These are phyloP conservation scores for Amia ocellicauda DNA, from an alignment of 2,113 vertebrate species.

Conservation along the genomic window DNA sequence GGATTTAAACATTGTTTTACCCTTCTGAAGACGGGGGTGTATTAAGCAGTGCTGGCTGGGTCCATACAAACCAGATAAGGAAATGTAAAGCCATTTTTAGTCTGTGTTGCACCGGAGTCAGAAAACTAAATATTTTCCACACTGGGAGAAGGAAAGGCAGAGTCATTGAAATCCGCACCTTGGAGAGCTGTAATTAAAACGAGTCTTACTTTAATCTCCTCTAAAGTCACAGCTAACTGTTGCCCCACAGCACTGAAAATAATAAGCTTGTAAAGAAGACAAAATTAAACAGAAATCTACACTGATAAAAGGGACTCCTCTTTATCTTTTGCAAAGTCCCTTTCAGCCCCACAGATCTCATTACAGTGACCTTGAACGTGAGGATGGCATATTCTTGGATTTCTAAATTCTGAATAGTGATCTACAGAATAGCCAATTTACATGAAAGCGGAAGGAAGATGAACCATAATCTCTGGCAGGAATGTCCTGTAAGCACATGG, in stretches of 20 bases:
- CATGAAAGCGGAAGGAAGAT: background rate
- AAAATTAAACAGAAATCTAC: constrained; percentile 13
- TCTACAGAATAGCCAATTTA: background rate
- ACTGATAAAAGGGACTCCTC: constrained; percentile 33
- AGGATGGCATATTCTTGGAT: background rate
- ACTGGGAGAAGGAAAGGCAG: constrained; percentile 21
- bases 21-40: background rate
- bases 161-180: constrained; percentile 41
- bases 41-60: too few relatives aligned
- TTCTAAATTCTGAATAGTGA: background rate
- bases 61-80: too few relatives aligned
- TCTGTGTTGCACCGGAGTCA: background rate
- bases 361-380: constrained; percentile 37
- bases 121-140: background rate
- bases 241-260: constrained; percentile 39
- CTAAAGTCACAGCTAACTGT: constrained; percentile 39
- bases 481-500: constrained; percentile 39
- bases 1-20: background rate
- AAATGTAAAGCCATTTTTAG: background rate
- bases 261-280: constrained; percentile 29
- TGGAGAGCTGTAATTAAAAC: constrained; percentile 45
- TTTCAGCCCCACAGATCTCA: constrained; percentile 29
- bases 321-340: constrained; percentile 35
- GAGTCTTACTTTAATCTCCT: constrained; percentile 37
- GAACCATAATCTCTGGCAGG: constrained; percentile 23